Percentiles rank a stretch among this genome's conserved stretches.
Evolutionary conservation across 37 sponge, comb jelly and placozoan species (phyloP).

Genomic region (Agelas oroides): DNA sequence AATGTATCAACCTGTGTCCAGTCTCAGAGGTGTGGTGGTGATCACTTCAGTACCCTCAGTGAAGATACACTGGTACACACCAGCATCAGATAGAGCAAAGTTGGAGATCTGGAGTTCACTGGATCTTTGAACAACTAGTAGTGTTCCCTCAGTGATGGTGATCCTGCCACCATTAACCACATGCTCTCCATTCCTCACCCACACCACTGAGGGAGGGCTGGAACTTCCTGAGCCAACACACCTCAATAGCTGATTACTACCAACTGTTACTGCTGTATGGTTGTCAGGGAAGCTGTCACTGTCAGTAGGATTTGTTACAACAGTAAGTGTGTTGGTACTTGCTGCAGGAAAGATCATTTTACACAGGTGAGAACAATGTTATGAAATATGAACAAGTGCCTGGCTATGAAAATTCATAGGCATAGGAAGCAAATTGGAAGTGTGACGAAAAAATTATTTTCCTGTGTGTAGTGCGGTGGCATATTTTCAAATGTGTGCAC

Average conservation of each 20-base stretch:
- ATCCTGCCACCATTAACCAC: background rate
- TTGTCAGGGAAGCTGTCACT: background rate
- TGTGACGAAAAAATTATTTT: too few species aligned
- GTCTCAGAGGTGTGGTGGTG: slow-evolving; percentile 22
- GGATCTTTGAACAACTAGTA: background rate
- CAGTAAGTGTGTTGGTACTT: background rate
- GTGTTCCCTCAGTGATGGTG: background rate
- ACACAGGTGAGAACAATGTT: background rate
- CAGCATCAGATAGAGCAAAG: slow-evolving; percentile 36
- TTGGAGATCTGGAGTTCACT: slow-evolving; percentile 1
- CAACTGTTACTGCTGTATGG: background rate
- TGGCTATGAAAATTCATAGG: too few species aligned
- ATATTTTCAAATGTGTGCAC: too few species aligned
- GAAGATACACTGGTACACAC: slow-evolving; percentile 61
- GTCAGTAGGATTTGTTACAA: background rate
- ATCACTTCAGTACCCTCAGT: slow-evolving; percentile 23
- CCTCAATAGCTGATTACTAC: too few species aligned
- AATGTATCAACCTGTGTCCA: slow-evolving; percentile 40
- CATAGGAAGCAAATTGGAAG: too few species aligned
- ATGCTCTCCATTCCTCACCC: slow-evolving; percentile 8
- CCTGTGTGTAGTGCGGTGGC: too few species aligned
- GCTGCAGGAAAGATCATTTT: background rate
- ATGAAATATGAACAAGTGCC: too few species aligned
- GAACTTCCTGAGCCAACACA: too few species aligned
- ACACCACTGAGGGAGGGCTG: background rate